These are phyloP conservation scores for Drosophila mojavensis DNA, from an alignment of 1,140 invertebrate species.

Conservation along the genomic window DNA sequence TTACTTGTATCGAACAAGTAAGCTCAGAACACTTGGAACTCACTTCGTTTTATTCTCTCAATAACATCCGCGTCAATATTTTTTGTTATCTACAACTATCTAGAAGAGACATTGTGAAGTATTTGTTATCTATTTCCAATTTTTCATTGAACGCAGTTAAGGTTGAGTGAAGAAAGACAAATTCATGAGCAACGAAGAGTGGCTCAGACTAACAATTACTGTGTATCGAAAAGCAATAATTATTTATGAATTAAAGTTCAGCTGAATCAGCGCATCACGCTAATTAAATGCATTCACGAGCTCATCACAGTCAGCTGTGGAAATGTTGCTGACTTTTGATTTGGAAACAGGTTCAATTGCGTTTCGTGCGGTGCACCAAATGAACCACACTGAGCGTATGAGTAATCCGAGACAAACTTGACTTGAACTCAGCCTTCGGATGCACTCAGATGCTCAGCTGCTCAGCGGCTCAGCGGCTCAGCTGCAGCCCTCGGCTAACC, in stretches of 20 bases:
- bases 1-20: too few relatives aligned
- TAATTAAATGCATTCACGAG: slow-evolving; percentile 14
- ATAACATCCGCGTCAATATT: too few relatives aligned
- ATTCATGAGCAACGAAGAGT: background rate
- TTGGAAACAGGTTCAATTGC: slow-evolving; percentile 23
- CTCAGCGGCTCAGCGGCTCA: slow-evolving; percentile 1
- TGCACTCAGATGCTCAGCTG: background rate
- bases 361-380: background rate
- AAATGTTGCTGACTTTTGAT: slow-evolving; percentile 2
- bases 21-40: too few relatives aligned
- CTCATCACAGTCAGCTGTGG: too few relatives aligned
- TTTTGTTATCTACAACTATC: slow-evolving; percentile 16
- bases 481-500: slow-evolving; percentile 27
- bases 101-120: too few relatives aligned
- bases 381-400: slow-evolving; percentile 54
- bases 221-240: too few relatives aligned
- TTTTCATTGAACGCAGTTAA: background rate
- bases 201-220: too few relatives aligned
- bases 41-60: too few relatives aligned
- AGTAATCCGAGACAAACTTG: slow-evolving; percentile 43
- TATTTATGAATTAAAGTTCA: too few relatives aligned
- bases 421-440: background rate
- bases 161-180: background rate
- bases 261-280: background rate
- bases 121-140: background rate